Base-by-base conservation (phyloP, 2,113 vertebrate genomes). In the Gymnorhina tibicen region DNA sequence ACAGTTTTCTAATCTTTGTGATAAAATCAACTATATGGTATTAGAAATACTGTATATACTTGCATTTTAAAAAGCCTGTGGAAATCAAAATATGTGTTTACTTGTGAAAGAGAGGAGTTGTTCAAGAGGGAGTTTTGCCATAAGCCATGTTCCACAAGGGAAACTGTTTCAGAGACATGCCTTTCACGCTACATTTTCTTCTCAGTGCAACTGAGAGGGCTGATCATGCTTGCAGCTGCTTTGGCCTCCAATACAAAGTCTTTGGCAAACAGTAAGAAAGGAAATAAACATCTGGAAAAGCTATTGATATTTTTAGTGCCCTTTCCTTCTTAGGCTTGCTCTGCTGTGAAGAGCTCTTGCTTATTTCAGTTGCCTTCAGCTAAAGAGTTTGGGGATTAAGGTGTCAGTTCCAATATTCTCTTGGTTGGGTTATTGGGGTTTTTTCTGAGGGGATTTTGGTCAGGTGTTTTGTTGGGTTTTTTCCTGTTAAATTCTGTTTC, bases 1-100 rank as follows among this genome's bases (percentile, higher is more conserved):
- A 86, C 70, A 73, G 26, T 52, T 90, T 90, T 91, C 24, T 92
- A 78, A 79, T 88, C 47, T 92, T 90, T 32, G 46, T 37, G 79
- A 64, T 91, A 78, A 20, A 39, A 91, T 86, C 83, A 44, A 12
- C 52, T 72, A 10, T 39, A 33, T 42, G 26, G 37, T 90, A 77
- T 79, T 62, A 90, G 50, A 88, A 90, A 79, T 53, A 46, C 55
- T 28, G 21, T 86, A 63, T 92, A 16, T 56, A 90, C 91, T 77
- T 92, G 63, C 83, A 88, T 94, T 77, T 9, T 8, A 17, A 85
- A 69, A 87, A 84, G 32, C 37, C 52, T 33, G 16, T 67, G 68
- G 56, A 93, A 82, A 77, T 69, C 22, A 67, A 94, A 90, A 63
- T 75, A 70, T 21, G 20, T 87, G 66, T 96, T 97, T 91, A 63